phyloP scores from a whole-genome alignment of 1,140 invertebrate genomes.

The Andrena cerasifolii region DNA sequence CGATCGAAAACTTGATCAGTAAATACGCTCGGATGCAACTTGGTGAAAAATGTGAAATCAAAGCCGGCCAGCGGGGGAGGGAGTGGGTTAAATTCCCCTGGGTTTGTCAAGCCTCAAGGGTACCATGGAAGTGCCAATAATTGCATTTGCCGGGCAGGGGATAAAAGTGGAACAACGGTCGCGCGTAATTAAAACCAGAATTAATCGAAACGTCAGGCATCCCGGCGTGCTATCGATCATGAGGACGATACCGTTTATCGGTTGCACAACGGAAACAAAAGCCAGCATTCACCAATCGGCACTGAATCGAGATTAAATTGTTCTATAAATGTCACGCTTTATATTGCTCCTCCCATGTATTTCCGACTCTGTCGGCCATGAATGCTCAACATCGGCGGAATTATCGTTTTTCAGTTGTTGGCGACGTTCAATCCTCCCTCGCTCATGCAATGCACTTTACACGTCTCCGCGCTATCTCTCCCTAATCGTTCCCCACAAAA shows the following conservation, averaged over 20 bases:
- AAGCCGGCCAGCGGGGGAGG: background rate
- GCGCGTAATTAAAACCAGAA: slow-evolving; percentile 40
- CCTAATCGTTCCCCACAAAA: too few species aligned
- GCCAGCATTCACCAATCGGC: too few species aligned
- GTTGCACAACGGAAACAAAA: slow-evolving; percentile 31
- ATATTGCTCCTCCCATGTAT: background rate
- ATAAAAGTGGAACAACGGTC: slow-evolving; percentile 25
- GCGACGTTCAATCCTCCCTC: background rate
- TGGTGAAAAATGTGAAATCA: background rate
- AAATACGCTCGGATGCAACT: slow-evolving; percentile 1
- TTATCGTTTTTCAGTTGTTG: background rate
- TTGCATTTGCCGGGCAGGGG: slow-evolving; percentile 30
- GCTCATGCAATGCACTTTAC: background rate
- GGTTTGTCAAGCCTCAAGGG: slow-evolving; percentile 14
- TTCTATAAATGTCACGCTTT: slow-evolving; percentile 19
- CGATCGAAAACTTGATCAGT: slow-evolving; percentile 15
- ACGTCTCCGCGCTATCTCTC: too few species aligned
- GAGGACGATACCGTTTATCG: slow-evolving; percentile 37
- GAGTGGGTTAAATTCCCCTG: slow-evolving; percentile 25
- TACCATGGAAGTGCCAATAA: slow-evolving; percentile 39
- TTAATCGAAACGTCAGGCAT: slow-evolving; percentile 44
- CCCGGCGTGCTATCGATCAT: slow-evolving; percentile 31
- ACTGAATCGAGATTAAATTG: slow-evolving; percentile 32
- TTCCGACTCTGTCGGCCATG: background rate
- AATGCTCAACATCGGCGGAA: background rate